These are phyloP conservation scores for Hucho hucho DNA, from an alignment of 2,113 vertebrate genomes.

Conservation along the genomic window DNA sequence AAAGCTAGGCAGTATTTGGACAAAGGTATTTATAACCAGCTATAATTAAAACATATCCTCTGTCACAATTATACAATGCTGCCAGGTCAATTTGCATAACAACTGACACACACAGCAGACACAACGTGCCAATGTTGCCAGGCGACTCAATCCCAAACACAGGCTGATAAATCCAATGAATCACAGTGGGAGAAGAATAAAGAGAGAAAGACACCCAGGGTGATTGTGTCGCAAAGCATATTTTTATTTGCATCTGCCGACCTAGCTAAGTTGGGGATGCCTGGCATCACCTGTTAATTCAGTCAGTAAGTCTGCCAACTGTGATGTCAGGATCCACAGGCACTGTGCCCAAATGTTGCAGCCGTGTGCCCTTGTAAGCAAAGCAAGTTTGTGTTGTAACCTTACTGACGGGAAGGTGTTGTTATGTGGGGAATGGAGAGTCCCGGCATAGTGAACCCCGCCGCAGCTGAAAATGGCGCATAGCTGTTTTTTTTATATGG, in stretches of 20 bases:
- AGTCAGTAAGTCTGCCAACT: constrained; percentile 19
- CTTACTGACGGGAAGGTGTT: constrained; percentile 54
- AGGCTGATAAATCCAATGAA: constrained; percentile 26
- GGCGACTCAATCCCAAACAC: constrained; percentile 5
- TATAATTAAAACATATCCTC: background rate
- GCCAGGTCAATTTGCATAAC: constrained; percentile 21
- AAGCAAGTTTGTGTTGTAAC: constrained; percentile 66
- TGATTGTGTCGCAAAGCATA: constrained; percentile 34
- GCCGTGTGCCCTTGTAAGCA: constrained; percentile 51
- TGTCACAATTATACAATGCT: background rate
- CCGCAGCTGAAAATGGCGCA: constrained; percentile 46
- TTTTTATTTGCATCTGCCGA: constrained; percentile 39
- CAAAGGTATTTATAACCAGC: background rate
- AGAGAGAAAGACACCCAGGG: constrained; percentile 22
- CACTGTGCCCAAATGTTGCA: constrained; percentile 44
- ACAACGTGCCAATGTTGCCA: constrained; percentile 10
- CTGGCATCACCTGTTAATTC: constrained; percentile 33
- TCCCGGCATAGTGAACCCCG: constrained; percentile 45
- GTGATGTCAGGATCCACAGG: constrained; percentile 32
- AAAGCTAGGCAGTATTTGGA: constrained; percentile 2
- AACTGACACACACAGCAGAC: background rate
- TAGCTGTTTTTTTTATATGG: constrained; percentile 61
- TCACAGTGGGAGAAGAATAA: constrained; percentile 8
- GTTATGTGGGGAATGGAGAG: too few species aligned
- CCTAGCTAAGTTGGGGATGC: constrained; percentile 40